Percentiles rank a stretch among this genome's conserved stretches.
Conservation (phyloP, 2,113 vertebrate species). For the Colius striatus region DNA sequence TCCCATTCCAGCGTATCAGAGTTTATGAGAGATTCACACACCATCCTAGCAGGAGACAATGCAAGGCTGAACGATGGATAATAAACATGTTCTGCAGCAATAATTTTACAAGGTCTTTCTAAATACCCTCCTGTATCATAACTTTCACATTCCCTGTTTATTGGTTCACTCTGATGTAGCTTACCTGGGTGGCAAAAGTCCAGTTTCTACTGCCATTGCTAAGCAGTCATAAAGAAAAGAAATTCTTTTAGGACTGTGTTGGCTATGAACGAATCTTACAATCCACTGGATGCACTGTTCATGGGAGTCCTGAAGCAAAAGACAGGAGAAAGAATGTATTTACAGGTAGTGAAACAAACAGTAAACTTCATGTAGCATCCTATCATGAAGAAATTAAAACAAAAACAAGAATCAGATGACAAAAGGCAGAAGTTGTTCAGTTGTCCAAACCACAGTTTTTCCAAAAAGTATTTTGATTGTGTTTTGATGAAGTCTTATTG, state of each 20-base stretch:
- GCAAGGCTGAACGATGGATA: neutral
- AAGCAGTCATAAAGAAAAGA: constrained; percentile 98
- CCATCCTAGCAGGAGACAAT: constrained; percentile 82
- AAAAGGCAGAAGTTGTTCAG: neutral
- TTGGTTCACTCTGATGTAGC: neutral
- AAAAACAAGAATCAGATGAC: neutral
- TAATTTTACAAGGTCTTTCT: neutral
- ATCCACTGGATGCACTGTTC: constrained; percentile 98
- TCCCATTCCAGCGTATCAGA: constrained; percentile 96
- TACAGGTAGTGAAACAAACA: neutral
- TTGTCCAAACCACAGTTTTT: neutral
- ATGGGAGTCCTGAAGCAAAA: constrained; percentile 87
- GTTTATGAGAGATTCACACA: constrained; percentile 92
- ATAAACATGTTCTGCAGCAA: rapidly evolving
- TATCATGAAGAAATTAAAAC: neutral
- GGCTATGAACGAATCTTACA: constrained; percentile 93
- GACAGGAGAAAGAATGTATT: neutral
- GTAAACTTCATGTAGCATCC: neutral
- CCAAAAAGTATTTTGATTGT: neutral
- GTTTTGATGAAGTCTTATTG: neutral
- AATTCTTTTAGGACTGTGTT: constrained; percentile 97
- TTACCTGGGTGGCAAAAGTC: constrained; percentile 91
- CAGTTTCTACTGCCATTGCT: constrained; percentile 96
- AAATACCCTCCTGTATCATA: neutral
- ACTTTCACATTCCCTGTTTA: neutral